These are phyloP conservation scores for Drymonia ruficornis DNA, from an alignment of 2,888 invertebrate genomes.

Conservation along the genomic window DNA sequence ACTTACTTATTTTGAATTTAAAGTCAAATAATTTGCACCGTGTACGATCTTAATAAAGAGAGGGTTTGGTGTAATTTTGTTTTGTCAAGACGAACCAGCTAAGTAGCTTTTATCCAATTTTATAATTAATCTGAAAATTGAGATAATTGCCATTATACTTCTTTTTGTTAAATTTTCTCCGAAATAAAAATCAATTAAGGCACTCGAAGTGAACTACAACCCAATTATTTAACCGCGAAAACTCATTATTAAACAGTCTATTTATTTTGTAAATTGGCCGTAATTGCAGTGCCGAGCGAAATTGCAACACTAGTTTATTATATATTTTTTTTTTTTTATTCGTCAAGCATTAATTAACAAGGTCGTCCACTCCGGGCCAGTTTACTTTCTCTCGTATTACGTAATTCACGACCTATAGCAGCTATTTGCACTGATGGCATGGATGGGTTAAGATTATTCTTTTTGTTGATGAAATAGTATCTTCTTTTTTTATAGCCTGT, in stretches of 20 bases:
- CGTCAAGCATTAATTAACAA: constrained; percentile 23
- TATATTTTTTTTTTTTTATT: not conserved
- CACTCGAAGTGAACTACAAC: not conserved
- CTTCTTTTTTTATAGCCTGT: too few relatives aligned
- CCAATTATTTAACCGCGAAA: not conserved
- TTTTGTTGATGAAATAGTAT: too few relatives aligned
- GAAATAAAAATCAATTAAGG: not conserved
- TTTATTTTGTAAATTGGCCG: constrained; percentile 7
- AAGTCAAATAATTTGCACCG: too few relatives aligned
- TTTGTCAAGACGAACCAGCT: too few relatives aligned
- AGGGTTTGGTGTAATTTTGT: too few relatives aligned
- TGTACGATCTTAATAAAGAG: too few relatives aligned
- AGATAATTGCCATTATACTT: too few relatives aligned
- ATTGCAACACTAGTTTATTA: constrained; percentile 18
- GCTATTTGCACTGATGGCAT: constrained; percentile 3
- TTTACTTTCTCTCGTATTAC: constrained; percentile 38
- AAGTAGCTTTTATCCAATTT: too few relatives aligned
- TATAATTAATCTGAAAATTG: too few relatives aligned
- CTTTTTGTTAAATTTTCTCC: too few relatives aligned
- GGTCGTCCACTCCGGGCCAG: constrained; percentile 27
- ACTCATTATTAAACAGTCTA: not conserved
- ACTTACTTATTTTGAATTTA: too few relatives aligned
- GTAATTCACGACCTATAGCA: constrained; percentile 25
- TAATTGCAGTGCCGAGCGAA: constrained; percentile 7
- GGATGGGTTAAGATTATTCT: not conserved